Conservation (phyloP, 2,113 vertebrate species). For the Xyrauchen texanus region DNA sequence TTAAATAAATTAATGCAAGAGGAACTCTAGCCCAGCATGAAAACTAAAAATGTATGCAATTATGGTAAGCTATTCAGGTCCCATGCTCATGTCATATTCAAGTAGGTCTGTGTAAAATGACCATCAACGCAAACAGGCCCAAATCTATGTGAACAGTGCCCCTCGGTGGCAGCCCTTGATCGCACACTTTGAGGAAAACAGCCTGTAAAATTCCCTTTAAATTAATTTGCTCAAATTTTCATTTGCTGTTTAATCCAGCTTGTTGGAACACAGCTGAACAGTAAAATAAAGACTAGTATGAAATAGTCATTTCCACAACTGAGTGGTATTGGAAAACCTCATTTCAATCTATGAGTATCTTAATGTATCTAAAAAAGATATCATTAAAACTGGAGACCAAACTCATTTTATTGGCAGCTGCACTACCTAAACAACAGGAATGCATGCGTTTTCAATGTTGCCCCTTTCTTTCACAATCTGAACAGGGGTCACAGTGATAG, state of each 20-base stretch:
- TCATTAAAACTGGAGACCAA: too few species aligned
- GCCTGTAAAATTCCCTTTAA: neutral
- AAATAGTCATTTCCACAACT: too few species aligned
- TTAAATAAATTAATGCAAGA: slow-evolving; percentile 56
- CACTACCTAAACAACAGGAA: neutral
- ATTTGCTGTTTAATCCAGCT: neutral
- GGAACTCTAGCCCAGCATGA: slow-evolving; percentile 72
- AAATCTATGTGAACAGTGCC: slow-evolving; percentile 64
- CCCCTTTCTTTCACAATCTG: slow-evolving; percentile 18
- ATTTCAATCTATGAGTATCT: too few species aligned
- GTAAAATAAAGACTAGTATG: too few species aligned
- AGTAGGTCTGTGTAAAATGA: slow-evolving; percentile 28
- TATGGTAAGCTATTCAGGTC: slow-evolving; percentile 6
- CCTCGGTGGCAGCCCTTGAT: slow-evolving; percentile 56
- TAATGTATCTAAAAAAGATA: too few species aligned
- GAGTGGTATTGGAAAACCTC: too few species aligned
- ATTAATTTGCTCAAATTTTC: neutral
- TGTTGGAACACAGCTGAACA: too few species aligned
- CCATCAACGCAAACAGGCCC: slow-evolving; percentile 12
- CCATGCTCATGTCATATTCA: slow-evolving; percentile 16
- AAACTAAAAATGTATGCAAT: slow-evolving; percentile 15
- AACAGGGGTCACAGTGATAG: slow-evolving; percentile 29
- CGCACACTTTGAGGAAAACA: slow-evolving; percentile 17
- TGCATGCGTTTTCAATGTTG: neutral
- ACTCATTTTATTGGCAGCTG: too few species aligned